Evolutionary conservation across 1,140 invertebrate species (phyloP), one percentile per base, ranked within the genome.

Genomic region (Drosophila ogumai): DNA sequence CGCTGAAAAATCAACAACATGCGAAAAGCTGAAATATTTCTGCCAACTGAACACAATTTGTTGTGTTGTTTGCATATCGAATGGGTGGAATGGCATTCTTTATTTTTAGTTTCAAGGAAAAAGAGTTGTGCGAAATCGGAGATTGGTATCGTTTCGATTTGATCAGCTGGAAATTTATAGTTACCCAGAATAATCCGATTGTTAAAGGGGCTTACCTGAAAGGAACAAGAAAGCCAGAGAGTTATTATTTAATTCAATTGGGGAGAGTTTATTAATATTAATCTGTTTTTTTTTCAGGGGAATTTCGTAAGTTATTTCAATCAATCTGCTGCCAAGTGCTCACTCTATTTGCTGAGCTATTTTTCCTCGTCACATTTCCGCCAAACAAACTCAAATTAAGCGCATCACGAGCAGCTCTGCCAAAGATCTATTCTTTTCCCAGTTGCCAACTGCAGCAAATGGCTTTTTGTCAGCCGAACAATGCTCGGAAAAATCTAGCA

Each of bases 361-460:
- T 60, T 80, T 55, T 60, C 22, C n/a, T 52, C 76, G 58, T 69
- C 76, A 73, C 64, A 71, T 80, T 73, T 65, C 56, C 36, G 55
- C 55, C 46, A 64, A 72, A 65, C 72, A 88, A 88, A 88, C 82
- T 71, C 73, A 87, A 87, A 87, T 84, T 88, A 87, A 82, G 80
- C 76, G 59, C 47, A 76, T 76, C 73, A 76, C 36, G 43, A 60
- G 74, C 38, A 60, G 55, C 73, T 55, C 52, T 40, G 28, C 40
- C 57, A 41, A 60, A 73, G 69, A 73, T 73, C 38, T 61, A 75
- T 52, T 54, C 54, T 75, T 38, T 49, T 54, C 74, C 49, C 54
- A 54, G 46, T 76, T 76, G 57, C 41, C 67, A 73, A 84, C 60
- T 79, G 63, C 72, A 84, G 74, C 57, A 81, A 81, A 77, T 77